A percentile compares a stretch with the other conserved stretches of the same genome.
These are phyloP conservation scores for Pangasius krempfi DNA, from an alignment of 2,797 vertebrate species.

Conservation along the genomic window DNA sequence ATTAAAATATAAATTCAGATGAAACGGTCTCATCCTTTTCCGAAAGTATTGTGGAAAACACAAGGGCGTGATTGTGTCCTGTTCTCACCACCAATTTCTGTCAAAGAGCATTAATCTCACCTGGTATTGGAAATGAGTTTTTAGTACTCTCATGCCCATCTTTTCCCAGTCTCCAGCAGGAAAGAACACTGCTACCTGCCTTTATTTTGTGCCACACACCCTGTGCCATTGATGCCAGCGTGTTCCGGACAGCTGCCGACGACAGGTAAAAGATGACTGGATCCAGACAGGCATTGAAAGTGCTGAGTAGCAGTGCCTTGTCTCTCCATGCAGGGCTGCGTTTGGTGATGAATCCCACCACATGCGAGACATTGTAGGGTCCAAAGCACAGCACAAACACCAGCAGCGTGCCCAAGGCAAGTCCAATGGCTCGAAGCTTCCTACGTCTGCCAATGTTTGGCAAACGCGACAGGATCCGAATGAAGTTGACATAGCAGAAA, in stretches of 20 bases:
- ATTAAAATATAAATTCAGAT: neutral
- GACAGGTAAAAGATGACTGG: constrained; percentile 90
- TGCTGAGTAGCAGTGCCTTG: constrained; percentile 81
- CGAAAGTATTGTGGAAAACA: neutral
- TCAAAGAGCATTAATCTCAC: constrained; percentile 68
- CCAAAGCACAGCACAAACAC: constrained; percentile 87
- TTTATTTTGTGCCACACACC: constrained; percentile 60
- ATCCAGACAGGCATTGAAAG: constrained; percentile 87
- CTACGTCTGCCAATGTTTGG: constrained; percentile 77
- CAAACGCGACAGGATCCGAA: constrained; percentile 78
- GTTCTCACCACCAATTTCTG: constrained; percentile 22
- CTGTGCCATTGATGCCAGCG: constrained; percentile 61
- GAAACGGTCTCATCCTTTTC: neutral
- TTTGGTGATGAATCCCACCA: constrained; percentile 75
- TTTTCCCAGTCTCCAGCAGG: constrained; percentile 20
- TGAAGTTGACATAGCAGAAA: constrained; percentile 88
- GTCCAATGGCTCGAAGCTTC: constrained; percentile 81
- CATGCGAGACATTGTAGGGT: constrained; percentile 87
- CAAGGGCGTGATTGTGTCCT: constrained; percentile 51
- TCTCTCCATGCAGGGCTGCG: constrained; percentile 79
- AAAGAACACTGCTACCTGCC: constrained; percentile 54
- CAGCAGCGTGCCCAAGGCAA: constrained; percentile 83
- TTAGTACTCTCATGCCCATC: constrained; percentile 48
- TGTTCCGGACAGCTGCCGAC: constrained; percentile 77
- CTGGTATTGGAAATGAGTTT: constrained; percentile 65